Evolutionary conservation across 2,113 vertebrate species (phyloP), one percentile per base, ranked within the genome.

Genomic region (Paramisgurnus dabryanus): DNA sequence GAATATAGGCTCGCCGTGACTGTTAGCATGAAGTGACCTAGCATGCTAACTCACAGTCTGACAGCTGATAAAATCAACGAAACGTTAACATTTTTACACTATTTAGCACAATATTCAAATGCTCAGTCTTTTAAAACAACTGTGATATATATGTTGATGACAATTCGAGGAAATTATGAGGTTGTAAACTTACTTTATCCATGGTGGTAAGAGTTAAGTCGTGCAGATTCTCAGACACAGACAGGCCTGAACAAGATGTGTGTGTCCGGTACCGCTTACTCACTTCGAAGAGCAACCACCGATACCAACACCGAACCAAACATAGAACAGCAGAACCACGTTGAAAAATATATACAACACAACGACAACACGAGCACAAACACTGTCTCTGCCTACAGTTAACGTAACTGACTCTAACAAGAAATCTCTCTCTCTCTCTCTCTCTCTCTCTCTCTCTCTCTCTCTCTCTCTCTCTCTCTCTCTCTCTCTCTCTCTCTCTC

Each of bases 171-270:
- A 5, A 68, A 61, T 34, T 9, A 47, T 10, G 10, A 41, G 5
- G 40, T 1, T 3, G 22, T 4, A 2, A 49, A 84, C 79, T 83
- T 80, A 85, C 84, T 81, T 85, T 85, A 40, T 85, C 84, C 84
- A 85, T 85, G 43, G 50, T 85, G 76, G 27, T 60, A 22, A 5
- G 10, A 55, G 74, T 18, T 22, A 61, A 66, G 63, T 55, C 63
- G 47, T 53, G 63, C 66, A 43, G 15, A 2, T 77, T 34, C 15
- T 55, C 75, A 66, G 18, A 76, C 73, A 64, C 75, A 66, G 18
- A 76, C 73, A 64, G 73, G 60, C 73, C 60, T 64, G 60, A 50
- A 76, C 41, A 64, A 47, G 40, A 75, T 6, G 4, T 15, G 13
- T 63, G 57, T 61, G 15, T 11, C 41, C n/a, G 57, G 45, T 53